Evolutionary conservation across 2,797 vertebrate species (phyloP).

Genomic region (Crypturellus tataupa): DNA sequence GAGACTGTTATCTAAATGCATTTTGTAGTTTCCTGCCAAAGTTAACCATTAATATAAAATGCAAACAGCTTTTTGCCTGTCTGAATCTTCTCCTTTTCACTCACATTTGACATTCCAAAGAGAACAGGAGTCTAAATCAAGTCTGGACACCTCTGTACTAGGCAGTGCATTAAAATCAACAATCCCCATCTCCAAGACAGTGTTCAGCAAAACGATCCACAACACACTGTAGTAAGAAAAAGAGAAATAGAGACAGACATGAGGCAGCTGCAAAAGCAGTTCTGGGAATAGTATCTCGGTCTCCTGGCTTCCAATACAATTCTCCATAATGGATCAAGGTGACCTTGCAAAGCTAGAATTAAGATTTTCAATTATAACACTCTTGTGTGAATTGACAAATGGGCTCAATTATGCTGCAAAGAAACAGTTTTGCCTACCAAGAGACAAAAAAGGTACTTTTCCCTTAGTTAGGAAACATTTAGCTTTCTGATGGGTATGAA

Average conservation of each 20-base stretch:
- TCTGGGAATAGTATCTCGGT: neutral
- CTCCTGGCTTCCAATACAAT: conserved; percentile 17
- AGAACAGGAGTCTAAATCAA: neutral
- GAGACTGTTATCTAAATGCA: neutral
- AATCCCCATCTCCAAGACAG: neutral
- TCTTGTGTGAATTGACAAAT: conserved; percentile 18
- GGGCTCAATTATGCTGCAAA: neutral
- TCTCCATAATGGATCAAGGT: conserved; percentile 22
- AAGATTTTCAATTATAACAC: conserved; percentile 44
- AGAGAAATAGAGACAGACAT: neutral
- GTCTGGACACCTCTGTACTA: neutral
- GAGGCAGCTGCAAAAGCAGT: conserved; percentile 44
- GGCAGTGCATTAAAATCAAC: neutral
- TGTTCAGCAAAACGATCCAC: neutral
- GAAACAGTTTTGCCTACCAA: conserved; percentile 12
- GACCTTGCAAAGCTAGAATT: conserved; percentile 39
- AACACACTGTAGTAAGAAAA: neutral
- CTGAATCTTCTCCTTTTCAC: neutral
- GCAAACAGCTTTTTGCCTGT: neutral
- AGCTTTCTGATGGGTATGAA: neutral
- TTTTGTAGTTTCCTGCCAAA: neutral
- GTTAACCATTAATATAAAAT: neutral
- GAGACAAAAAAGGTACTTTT: neutral
- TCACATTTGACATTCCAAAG: neutral
- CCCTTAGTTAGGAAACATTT: neutral